These are phyloP conservation scores for Elegia similella DNA, from an alignment of 2,888 invertebrate genomes.

Conservation along the genomic window DNA sequence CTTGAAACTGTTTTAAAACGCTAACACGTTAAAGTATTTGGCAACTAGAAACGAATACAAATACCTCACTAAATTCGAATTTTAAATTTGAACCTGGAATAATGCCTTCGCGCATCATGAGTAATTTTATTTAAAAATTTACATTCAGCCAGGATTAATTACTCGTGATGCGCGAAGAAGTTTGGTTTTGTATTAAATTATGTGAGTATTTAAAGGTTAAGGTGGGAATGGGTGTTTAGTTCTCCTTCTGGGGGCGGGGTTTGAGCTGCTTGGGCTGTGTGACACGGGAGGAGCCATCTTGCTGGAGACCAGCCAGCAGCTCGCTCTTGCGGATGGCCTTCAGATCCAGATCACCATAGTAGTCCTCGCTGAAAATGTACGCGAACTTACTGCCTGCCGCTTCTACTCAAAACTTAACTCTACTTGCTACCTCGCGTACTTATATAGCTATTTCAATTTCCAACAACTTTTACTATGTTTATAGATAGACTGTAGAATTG, in stretches of 20 bases:
- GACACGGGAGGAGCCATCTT: slow-evolving; percentile 76
- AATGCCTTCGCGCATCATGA: slow-evolving; percentile 57
- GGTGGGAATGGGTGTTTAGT: slow-evolving; percentile 58
- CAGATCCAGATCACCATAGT: slow-evolving; percentile 97
- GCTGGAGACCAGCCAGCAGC: slow-evolving; percentile 89
- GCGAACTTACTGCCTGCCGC: slow-evolving; percentile 74
- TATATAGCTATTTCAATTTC: slow-evolving; percentile 57
- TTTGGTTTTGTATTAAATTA: slow-evolving; percentile 48
- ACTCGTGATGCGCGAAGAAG: slow-evolving; percentile 46
- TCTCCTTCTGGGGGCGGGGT: slow-evolving; percentile 82
- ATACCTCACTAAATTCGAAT: slow-evolving; percentile 56
- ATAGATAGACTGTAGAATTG: slow-evolving; percentile 51
- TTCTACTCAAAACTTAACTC: slow-evolving; percentile 52
- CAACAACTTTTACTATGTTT: slow-evolving; percentile 62
- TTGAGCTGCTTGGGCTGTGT: slow-evolving; percentile 73
- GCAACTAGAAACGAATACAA: slow-evolving; percentile 76
- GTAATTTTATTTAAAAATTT: slow-evolving; percentile 36
- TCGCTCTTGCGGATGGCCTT: slow-evolving; percentile 97
- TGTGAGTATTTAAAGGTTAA: slow-evolving; percentile 73
- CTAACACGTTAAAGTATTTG: slow-evolving; percentile 72
- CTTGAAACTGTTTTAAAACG: slow-evolving; percentile 64
- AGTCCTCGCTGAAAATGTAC: slow-evolving; percentile 93
- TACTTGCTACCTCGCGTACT: slow-evolving; percentile 35
- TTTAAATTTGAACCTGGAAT: slow-evolving; percentile 62
- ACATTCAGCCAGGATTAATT: slow-evolving; percentile 35